Evolutionary conservation across 2,888 invertebrate genomes (phyloP).

Genomic region (Meiosimyza platycephala): DNA sequence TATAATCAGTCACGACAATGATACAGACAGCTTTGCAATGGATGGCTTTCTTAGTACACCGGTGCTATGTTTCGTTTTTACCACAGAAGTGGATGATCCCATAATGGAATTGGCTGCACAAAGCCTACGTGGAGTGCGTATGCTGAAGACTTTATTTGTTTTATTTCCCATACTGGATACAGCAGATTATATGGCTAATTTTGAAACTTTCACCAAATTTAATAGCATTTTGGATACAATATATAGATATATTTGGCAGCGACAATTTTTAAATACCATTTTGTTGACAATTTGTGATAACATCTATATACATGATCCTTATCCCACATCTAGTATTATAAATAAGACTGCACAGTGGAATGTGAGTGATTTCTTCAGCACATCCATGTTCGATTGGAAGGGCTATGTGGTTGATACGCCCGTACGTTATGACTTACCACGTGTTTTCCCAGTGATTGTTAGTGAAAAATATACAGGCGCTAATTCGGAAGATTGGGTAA

Average conservation of each 20-base stretch:
- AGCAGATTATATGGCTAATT: constrained; percentile 35
- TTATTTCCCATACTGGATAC: constrained; percentile 47
- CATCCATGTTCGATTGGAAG: constrained; percentile 44
- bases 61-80: constrained; percentile 52
- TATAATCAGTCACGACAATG: constrained; percentile 43
- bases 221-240: constrained; percentile 38
- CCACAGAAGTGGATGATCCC: constrained; percentile 52
- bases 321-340: constrained; percentile 48
- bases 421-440: constrained; percentile 53
- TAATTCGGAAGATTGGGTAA: constrained; percentile 35
- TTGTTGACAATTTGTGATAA: constrained; percentile 51
- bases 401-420: constrained; percentile 54
- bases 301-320: constrained; percentile 52
- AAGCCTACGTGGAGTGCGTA: constrained; percentile 48
- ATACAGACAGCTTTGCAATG: constrained; percentile 39
- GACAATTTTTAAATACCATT: constrained; percentile 54
- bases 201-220: constrained; percentile 39
- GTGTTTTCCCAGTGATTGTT: constrained; percentile 50
- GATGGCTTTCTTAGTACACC: constrained; percentile 52
- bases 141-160: constrained; percentile 55
- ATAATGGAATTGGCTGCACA: constrained; percentile 55
- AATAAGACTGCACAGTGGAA: constrained; percentile 53
- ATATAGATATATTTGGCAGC: constrained; percentile 53
- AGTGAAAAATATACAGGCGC: not conserved
- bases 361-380: constrained; percentile 47